Evolutionary conservation across 2,113 vertebrate genomes (phyloP).

Genomic region (Oncorhynchus mykiss): DNA sequence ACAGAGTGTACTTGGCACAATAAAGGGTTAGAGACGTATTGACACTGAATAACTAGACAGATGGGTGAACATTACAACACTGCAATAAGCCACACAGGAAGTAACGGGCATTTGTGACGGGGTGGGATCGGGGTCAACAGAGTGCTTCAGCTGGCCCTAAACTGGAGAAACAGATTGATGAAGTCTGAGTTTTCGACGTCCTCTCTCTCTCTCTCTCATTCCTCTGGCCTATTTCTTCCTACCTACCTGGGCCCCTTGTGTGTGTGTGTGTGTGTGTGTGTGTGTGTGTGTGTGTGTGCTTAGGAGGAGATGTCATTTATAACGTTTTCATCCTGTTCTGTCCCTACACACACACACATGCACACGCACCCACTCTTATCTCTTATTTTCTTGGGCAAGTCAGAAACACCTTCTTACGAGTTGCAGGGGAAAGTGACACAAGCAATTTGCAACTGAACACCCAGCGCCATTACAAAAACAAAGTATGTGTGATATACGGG

Average conservation of each 20-base stretch:
- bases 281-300: background rate
- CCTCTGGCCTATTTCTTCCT: background rate
- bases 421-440: constrained; percentile 30
- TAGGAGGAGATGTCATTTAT: background rate
- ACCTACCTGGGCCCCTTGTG: background rate
- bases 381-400: constrained; percentile 37
- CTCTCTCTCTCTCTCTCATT: constrained; percentile 1
- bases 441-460: constrained; percentile 37
- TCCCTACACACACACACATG: too few species aligned
- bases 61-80: background rate
- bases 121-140: background rate
- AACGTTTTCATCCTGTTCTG: background rate
- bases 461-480: constrained; percentile 28
- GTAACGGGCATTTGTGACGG: background rate
- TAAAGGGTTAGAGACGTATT: background rate
- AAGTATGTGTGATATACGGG: constrained; percentile 27
- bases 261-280: too few species aligned
- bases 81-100: background rate
- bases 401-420: constrained; percentile 44
- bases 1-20: background rate
- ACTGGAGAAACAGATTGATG: background rate
- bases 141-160: background rate
- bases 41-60: background rate
- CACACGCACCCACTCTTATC: background rate
- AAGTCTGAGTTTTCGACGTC: background rate